Evolutionary conservation across 2,888 invertebrate species (phyloP).

Genomic region (Synergus laeviventris): DNA sequence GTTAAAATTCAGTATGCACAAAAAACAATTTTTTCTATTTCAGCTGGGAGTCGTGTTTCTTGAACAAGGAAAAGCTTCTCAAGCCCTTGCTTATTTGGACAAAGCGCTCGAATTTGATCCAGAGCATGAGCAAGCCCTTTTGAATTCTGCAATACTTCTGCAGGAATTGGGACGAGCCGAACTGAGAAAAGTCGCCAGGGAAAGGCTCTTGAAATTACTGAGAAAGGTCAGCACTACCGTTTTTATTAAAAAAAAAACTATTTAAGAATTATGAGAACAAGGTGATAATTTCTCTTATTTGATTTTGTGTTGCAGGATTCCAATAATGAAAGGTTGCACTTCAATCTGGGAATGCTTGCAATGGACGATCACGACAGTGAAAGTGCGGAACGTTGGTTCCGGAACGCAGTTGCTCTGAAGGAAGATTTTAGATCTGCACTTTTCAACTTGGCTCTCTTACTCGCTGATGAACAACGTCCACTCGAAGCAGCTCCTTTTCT

Average conservation of each 20-base stretch:
- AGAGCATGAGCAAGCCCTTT: slow-evolving; percentile 94
- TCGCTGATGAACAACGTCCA: slow-evolving; percentile 92
- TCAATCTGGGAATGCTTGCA: slow-evolving; percentile 96
- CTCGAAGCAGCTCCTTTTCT: slow-evolving; percentile 94
- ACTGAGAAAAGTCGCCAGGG: slow-evolving; percentile 86
- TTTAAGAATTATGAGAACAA: background rate
- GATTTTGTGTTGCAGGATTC: slow-evolving; percentile 76
- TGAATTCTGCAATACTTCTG: slow-evolving; percentile 95
- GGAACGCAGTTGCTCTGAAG: slow-evolving; percentile 91
- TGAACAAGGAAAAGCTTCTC: slow-evolving; percentile 93
- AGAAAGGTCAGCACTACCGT: slow-evolving; percentile 78
- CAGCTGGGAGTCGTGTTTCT: slow-evolving; percentile 95
- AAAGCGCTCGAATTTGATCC: slow-evolving; percentile 95
- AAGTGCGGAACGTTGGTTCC: slow-evolving; percentile 94
- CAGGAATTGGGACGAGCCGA: slow-evolving; percentile 92
- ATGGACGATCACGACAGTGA: slow-evolving; percentile 95
- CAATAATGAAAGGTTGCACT: slow-evolving; percentile 93
- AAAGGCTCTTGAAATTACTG: slow-evolving; percentile 88
- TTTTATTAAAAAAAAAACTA: background rate
- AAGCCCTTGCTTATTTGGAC: slow-evolving; percentile 94
- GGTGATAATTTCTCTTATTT: background rate
- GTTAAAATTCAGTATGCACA: background rate
- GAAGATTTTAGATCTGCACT: slow-evolving; percentile 94
- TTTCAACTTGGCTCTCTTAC: slow-evolving; percentile 93
- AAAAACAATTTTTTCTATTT: slow-evolving; percentile 61